These are phyloP conservation scores for Cryptus armator DNA, from an alignment of 2,888 invertebrate species.

Conservation along the genomic window DNA sequence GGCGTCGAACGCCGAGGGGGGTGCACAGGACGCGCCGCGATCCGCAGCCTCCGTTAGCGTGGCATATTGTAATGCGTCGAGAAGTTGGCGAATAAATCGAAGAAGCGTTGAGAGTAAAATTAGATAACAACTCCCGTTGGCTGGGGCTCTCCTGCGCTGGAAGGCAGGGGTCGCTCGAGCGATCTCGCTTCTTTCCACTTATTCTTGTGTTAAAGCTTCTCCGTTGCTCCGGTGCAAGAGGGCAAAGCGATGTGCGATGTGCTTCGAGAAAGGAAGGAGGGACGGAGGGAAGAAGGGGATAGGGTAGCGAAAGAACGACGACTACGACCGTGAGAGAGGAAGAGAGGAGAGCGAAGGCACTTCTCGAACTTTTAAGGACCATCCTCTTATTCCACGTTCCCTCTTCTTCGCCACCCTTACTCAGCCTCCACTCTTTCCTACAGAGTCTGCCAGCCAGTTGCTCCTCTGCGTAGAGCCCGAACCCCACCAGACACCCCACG, in stretches of 20 bases:
- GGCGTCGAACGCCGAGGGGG: slow-evolving; percentile 36
- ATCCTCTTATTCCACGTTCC: slow-evolving; percentile 69
- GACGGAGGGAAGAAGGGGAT: slow-evolving; percentile 31
- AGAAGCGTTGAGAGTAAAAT: slow-evolving; percentile 85
- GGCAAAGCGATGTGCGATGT: slow-evolving; percentile 69
- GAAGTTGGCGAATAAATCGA: slow-evolving; percentile 85
- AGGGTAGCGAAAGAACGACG: slow-evolving; percentile 63
- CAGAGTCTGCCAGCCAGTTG: slow-evolving; percentile 53
- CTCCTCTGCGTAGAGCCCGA: slow-evolving; percentile 33
- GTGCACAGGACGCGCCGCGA: slow-evolving; percentile 57
- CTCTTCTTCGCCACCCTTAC: slow-evolving; percentile 61
- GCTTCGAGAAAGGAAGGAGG: slow-evolving; percentile 23
- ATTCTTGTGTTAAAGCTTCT: slow-evolving; percentile 30
- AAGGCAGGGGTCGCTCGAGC: slow-evolving; percentile 63
- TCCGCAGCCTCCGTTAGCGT: slow-evolving; percentile 76
- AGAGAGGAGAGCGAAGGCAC: slow-evolving; percentile 71
- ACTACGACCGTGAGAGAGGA: slow-evolving; percentile 57
- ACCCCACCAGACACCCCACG: neutral
- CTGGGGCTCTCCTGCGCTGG: slow-evolving; percentile 63
- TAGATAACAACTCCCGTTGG: slow-evolving; percentile 84
- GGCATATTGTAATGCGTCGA: slow-evolving; percentile 85
- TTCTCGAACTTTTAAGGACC: slow-evolving; percentile 79
- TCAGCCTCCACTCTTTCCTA: slow-evolving; percentile 36
- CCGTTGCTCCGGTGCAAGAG: slow-evolving; percentile 58
- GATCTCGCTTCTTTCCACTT: slow-evolving; percentile 55